These are phyloP conservation scores for Electrophaes corylata DNA, from an alignment of 2,888 invertebrate species.

Conservation along the genomic window DNA sequence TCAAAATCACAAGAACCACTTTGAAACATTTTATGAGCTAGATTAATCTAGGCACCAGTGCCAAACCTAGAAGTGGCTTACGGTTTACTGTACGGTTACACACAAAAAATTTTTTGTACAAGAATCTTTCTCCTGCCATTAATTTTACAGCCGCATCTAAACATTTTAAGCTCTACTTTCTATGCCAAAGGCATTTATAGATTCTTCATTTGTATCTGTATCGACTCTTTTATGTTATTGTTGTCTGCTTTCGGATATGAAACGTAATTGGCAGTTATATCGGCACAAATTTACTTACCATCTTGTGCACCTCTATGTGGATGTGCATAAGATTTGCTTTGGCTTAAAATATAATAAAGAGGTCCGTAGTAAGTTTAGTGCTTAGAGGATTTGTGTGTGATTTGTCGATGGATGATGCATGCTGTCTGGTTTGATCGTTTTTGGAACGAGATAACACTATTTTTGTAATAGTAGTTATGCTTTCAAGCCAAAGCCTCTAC, in stretches of 20 bases:
- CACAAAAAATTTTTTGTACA: no score
- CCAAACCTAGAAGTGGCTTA: no score
- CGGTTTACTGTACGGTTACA: no score
- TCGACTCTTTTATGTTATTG: conserved; percentile 81
- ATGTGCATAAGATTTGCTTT: conserved; percentile 31
- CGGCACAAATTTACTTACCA: conserved; percentile 53
- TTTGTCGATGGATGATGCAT: conserved; percentile 36
- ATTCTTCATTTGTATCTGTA: conserved; percentile 82
- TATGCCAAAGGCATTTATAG: conserved; percentile 80
- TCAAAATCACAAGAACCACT: no score
- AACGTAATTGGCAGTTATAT: conserved; percentile 70
- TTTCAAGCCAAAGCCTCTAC: no score
- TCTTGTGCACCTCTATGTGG: conserved; percentile 32
- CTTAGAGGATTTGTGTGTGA: conserved; percentile 31
- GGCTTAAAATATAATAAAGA: conserved; percentile 9
- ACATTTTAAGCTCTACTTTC: conserved; percentile 46
- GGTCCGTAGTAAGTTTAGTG: not conserved
- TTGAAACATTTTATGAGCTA: no score
- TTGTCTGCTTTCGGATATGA: conserved; percentile 68
- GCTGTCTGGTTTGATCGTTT: conserved; percentile 28
- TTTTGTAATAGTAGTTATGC: no score
- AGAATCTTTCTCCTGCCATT: no score
- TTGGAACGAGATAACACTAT: not conserved
- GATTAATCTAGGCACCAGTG: no score
- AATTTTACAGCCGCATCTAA: conserved; percentile 41